These are phyloP conservation scores for Encarsia formosa DNA, from an alignment of 2,888 invertebrate genomes.

Conservation along the genomic window DNA sequence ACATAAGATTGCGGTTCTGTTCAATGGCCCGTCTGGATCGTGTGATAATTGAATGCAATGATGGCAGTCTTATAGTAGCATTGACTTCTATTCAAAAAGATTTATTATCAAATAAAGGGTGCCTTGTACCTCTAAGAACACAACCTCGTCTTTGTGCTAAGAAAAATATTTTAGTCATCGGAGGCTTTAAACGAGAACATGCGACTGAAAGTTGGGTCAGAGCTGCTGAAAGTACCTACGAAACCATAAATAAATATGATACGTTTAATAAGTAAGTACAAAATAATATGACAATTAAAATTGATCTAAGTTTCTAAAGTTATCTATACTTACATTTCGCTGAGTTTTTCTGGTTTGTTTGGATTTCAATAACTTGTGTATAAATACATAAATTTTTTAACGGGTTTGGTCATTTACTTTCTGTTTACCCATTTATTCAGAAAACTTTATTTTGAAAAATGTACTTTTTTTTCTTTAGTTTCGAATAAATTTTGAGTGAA, in stretches of 20 bases:
- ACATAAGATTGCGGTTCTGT: constrained; percentile 79
- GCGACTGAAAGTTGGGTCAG: constrained; percentile 65
- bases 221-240: constrained; percentile 76
- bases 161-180: constrained; percentile 82
- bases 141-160: constrained; percentile 81
- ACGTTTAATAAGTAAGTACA: constrained; percentile 61
- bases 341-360: neutral
- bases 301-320: too few species aligned
- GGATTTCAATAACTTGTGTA: too few species aligned
- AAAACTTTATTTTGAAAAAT: too few species aligned
- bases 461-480: too few species aligned
- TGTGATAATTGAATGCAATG: constrained; percentile 71
- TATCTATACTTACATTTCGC: too few species aligned
- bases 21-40: constrained; percentile 74
- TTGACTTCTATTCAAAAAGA: constrained; percentile 76
- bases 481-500: too few species aligned
- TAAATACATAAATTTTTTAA: neutral
- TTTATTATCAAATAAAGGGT: constrained; percentile 70
- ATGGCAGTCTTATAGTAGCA: constrained; percentile 76
- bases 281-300: too few species aligned
- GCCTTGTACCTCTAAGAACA: constrained; percentile 69
- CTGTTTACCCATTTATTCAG: neutral
- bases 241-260: constrained; percentile 80
- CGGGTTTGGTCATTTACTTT: neutral
- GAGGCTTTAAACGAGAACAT: constrained; percentile 80